phyloP scores from a whole-genome alignment of 2,797 vertebrate species.

The Coendou prehensilis region DNA sequence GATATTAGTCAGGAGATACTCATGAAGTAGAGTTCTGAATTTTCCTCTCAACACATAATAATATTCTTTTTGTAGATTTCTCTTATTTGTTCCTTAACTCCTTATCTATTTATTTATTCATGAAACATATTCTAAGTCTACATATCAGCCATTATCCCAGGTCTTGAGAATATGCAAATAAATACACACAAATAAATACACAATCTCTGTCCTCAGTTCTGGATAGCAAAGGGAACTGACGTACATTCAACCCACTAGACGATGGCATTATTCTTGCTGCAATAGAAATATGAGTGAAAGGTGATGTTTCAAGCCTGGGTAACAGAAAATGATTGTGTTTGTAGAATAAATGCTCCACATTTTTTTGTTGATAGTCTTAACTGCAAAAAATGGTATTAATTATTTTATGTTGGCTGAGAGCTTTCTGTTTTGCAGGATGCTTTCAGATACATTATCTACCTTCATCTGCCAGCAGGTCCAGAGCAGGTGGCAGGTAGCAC shows the following conservation, averaged over 20 bases:
- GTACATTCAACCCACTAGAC: neutral
- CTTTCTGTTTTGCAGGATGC: neutral
- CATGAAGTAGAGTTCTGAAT: neutral
- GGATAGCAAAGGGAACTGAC: neutral
- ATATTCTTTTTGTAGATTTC: neutral
- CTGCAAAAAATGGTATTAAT: neutral
- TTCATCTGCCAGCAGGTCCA: too few species aligned
- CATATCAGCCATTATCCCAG: neutral
- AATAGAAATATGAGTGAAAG: neutral
- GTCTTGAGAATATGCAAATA: neutral
- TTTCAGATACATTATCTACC: neutral
- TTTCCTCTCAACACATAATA: neutral
- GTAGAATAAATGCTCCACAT: neutral
- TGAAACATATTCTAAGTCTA: neutral
- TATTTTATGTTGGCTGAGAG: neutral
- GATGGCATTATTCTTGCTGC: neutral
- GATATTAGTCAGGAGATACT: neutral
- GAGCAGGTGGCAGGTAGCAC: neutral
- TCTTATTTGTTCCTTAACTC: neutral
- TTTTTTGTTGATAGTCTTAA: neutral
- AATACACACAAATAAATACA: neutral
- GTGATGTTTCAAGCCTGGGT: neutral
- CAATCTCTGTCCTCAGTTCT: conserved; percentile 25
- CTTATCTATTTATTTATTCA: neutral
- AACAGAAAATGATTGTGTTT: neutral